Evolutionary conservation across 2,113 vertebrate genomes (phyloP).

Genomic region (Xenopus laevis): DNA sequence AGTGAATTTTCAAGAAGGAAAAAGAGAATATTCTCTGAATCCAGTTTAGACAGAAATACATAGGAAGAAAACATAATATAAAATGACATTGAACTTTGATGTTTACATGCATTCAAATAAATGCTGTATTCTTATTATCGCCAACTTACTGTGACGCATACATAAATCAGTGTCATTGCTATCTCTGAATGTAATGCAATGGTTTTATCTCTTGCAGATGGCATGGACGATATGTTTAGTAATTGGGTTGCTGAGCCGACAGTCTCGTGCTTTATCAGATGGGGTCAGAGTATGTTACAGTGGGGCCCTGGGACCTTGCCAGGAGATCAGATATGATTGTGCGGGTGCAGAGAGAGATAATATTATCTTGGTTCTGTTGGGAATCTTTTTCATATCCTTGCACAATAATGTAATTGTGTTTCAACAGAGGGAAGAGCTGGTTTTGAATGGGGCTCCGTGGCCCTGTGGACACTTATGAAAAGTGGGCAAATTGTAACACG

Average conservation of each 20-base stretch:
- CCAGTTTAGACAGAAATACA: too few relatives aligned
- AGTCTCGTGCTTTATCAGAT: constrained; percentile 8
- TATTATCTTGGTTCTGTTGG: background rate
- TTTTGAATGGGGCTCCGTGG: too few relatives aligned
- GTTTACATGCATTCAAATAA: constrained; percentile 13
- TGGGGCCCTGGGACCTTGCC: background rate
- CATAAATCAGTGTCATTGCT: background rate
- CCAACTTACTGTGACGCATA: background rate
- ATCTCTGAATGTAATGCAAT: background rate
- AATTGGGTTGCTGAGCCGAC: too few relatives aligned
- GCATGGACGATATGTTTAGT: background rate
- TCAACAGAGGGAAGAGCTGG: too few relatives aligned
- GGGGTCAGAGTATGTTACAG: background rate
- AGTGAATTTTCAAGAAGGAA: too few relatives aligned
- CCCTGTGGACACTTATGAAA: too few relatives aligned
- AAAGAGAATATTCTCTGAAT: too few relatives aligned
- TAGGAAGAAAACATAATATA: too few relatives aligned
- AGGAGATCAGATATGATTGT: background rate
- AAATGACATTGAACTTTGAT: constrained; percentile 21
- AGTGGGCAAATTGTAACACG: too few relatives aligned
- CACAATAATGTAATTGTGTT: too few relatives aligned
- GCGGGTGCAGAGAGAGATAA: background rate
- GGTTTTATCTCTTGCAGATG: constrained; percentile 15
- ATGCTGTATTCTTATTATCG: constrained; percentile 8
- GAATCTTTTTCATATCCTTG: background rate